Conservation (phyloP, 2,888 invertebrate species). For the Creontiades dilutus region DNA sequence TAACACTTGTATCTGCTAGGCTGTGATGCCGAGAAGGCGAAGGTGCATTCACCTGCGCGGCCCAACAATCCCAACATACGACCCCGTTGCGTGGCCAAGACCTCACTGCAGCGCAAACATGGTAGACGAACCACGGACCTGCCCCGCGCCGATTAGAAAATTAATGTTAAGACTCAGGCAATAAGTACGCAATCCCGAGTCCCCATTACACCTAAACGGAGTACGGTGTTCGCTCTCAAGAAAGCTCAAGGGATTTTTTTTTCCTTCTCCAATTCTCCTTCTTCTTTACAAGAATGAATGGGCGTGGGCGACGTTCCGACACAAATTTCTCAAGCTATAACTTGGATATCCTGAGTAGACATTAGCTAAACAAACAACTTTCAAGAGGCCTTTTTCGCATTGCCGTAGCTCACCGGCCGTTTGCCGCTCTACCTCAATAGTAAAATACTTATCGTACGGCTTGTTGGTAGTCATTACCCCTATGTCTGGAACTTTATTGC, state of each 20-base stretch:
- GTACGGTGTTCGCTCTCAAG: constrained; percentile 32
- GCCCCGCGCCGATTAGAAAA: constrained; percentile 51
- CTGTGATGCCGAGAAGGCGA: background rate
- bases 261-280: background rate
- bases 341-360: constrained; percentile 26
- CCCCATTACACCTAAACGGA: constrained; percentile 30
- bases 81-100: constrained; percentile 28
- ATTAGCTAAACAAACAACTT: constrained; percentile 39
- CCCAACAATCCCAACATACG: constrained; percentile 4
- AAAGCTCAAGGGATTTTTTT: constrained; percentile 32
- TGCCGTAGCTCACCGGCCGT: constrained; percentile 26
- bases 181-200: constrained; percentile 41
- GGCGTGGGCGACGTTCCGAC: constrained; percentile 25
- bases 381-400: constrained; percentile 9
- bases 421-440: constrained; percentile 18
- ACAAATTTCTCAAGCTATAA: constrained; percentile 33
- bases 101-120: constrained; percentile 29
- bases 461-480: constrained; percentile 28
- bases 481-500: constrained; percentile 15
- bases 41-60: constrained; percentile 31
- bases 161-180: constrained; percentile 45
- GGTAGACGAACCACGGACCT: constrained; percentile 26
- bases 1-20: background rate
- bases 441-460: constrained; percentile 27
- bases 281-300: constrained; percentile 29